Evolutionary conservation across 2,888 invertebrate genomes (phyloP), one percentile per base, ranked within the genome.

Genomic region (Tenthredo scrophulariae): DNA sequence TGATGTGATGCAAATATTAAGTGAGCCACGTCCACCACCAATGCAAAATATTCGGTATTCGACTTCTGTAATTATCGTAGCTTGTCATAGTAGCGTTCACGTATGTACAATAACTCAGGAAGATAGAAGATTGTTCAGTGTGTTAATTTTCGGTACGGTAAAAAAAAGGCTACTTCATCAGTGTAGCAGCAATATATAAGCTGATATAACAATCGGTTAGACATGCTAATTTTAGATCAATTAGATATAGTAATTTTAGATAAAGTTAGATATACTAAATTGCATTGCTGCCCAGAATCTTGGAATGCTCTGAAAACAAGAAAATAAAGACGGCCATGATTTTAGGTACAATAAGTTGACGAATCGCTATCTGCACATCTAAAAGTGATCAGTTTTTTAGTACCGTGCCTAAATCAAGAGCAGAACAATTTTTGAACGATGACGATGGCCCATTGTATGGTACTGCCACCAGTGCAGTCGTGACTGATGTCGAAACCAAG

Each of bases 401-500:
- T 82, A 94, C 95, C 26, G 93, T 97, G 86, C 95, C 95, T 7
- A 89, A 95, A 4, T 94, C 94, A 7, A 95, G 96, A 54, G 93
- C 97, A 0, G 93, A 95, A 40, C 94, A 95, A 37, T 98, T 97
- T 91, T 90, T 95, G 0, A 91, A 95, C 15, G 91, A 95, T 5
- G 94, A 94, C 65, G 93, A 93, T 50, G 97, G 97, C 0, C 95
- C 96, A 15, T 93, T 97, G 77, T 97, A 97, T 87, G 96, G 96
- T 86, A 95, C 97, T 91, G 97, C 97, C 82, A 96, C 96, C 85
- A 96, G 96, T 86, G 98, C 97, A 93, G 96, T 91, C 0, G 96
- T 97, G 95, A 97, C 96, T 0, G 97, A 97, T 89, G 94, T 96
- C 1, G 97, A 96, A 87, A 96, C 97, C 0, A 96, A 96, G 92